Base-by-base conservation (phyloP, 2,797 vertebrate genomes). In the Coccyzus lansbergi region DNA sequence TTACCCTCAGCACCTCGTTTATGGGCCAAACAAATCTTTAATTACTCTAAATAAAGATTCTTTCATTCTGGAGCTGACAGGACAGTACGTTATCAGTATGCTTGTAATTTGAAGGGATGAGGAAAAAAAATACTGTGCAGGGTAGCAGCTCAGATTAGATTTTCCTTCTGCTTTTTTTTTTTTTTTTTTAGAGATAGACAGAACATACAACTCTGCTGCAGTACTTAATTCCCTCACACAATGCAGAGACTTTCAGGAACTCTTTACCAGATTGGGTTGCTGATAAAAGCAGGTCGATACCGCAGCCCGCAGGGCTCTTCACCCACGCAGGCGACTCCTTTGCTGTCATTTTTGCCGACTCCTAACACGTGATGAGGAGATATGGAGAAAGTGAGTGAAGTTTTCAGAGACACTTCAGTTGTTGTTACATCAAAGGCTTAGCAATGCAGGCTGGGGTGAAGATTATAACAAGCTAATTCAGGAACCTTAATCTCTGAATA, bases 181-280 rank as follows among this genome's bases (percentile, higher is more conserved):
- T 21, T 3, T 2, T 70, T 36, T 74, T 60, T 88, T 8, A 77
- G 44, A 70, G 18, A 88, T 83, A 74, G 18, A 20, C 20, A 65
- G 40, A 87, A 49, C 53, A 70, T 0, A 0, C 42, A 44, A n/a
- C 46, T 78, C 20, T 89, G 81, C 58, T 80, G 49, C n/a, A 90
- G 64, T 88, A 46, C 4, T 88, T 60, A 52, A 72, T 80, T 77
- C 83, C 68, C 88, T 83, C 75, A 53, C 44, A n/a, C 42, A 85
- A 60, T 22, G 70, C 33, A 94, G 65, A 88, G 63, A 87, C 81
- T 91, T 96, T 77, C 81, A 96, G 86, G 91, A 94, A 80, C 91
- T 70, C 88, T 77, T 89, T 44, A 85, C 4, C 18, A 91, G 93
- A 92, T 68, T 36, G 60, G 5, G 46, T 80, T 94, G 59, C 21